Conservation (phyloP, 2,888 invertebrate species). For the Calameuta pallipes region DNA sequence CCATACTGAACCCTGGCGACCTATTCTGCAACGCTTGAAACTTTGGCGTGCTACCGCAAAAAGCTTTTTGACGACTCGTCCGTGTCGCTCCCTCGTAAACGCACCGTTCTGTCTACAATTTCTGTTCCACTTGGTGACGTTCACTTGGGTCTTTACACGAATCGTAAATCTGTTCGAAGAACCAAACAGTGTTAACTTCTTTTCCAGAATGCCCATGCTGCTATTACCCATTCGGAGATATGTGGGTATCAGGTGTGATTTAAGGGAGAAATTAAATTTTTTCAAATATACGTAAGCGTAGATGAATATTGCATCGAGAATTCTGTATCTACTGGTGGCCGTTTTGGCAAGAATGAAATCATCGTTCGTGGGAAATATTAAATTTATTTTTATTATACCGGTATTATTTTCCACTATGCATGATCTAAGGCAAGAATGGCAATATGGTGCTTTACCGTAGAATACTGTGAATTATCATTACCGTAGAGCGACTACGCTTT, state of each 20-base stretch:
- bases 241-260: not conserved
- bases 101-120: not conserved
- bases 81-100: not conserved
- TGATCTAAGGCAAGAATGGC: too few species aligned
- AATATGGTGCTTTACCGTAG: not conserved
- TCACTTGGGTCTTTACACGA: not conserved
- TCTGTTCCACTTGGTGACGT: not conserved
- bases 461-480: not conserved
- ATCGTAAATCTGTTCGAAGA: not conserved
- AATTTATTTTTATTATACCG: too few species aligned
- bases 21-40: not conserved
- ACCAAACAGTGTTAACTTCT: not conserved
- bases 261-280: not conserved
- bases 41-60: not conserved
- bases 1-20: not conserved
- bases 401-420: too few species aligned
- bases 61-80: not conserved
- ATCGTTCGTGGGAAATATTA: too few species aligned
- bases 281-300: not conserved
- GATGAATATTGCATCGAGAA: not conserved
- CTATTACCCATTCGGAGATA: not conserved
- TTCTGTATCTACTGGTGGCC: not conserved
- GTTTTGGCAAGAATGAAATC: not conserved
- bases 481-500: not conserved
- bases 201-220: not conserved